Percentiles rank a stretch among this genome's conserved stretches.
Evolutionary conservation across 2,888 invertebrate genomes (phyloP).

Genomic region (Lutraria lutraria): DNA sequence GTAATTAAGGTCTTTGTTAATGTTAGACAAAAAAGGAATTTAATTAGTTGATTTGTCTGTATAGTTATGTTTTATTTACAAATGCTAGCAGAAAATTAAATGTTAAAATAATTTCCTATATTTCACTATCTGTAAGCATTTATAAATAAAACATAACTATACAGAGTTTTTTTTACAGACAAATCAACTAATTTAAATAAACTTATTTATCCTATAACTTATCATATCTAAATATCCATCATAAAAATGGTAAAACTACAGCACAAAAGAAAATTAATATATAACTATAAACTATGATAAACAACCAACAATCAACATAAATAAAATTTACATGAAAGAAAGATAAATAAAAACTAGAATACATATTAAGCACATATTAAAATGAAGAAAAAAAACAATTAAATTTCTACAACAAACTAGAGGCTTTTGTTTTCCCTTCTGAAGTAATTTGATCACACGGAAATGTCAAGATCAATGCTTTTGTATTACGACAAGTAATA

Average conservation of each 20-base stretch:
- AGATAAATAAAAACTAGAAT: background rate
- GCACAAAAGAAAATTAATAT: background rate
- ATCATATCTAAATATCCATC: background rate
- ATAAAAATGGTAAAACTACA: background rate
- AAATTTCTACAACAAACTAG: background rate
- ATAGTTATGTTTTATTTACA: no score
- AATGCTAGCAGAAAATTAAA: background rate
- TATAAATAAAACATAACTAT: no score
- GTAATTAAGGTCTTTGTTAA: no score
- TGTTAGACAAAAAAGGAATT: background rate
- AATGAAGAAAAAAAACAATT: background rate
- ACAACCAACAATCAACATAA: background rate
- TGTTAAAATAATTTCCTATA: no score
- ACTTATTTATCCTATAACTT: background rate
- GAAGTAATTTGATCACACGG: no score
- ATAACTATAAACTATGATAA: background rate
- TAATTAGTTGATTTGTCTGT: background rate
- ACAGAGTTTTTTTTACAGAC: no score
- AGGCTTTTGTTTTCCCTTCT: background rate
- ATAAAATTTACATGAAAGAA: background rate
- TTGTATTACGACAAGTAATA: no score
- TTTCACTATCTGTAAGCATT: no score
- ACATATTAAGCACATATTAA: background rate
- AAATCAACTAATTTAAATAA: no score
- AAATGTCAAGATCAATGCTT: no score